Evolutionary conservation across 2,888 invertebrate species (phyloP).

Genomic region (Dione juno): DNA sequence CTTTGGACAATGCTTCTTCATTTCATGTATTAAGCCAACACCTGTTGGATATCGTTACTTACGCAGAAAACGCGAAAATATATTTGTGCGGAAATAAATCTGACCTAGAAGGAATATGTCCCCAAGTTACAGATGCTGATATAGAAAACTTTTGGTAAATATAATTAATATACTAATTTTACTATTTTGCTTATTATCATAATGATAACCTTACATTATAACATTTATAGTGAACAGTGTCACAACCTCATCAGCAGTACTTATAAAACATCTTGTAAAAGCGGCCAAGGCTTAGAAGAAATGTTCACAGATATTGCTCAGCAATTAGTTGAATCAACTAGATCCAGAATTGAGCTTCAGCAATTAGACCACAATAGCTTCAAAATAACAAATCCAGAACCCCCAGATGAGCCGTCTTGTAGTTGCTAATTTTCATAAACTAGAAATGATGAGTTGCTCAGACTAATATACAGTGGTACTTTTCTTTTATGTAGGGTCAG

Average conservation of each 20-base stretch:
- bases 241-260: slow-evolving; percentile 94
- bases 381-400: slow-evolving; percentile 87
- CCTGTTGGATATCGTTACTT: slow-evolving; percentile 95
- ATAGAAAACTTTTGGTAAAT: slow-evolving; percentile 93
- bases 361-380: slow-evolving; percentile 90
- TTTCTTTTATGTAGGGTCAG: background rate
- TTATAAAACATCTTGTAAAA: slow-evolving; percentile 95
- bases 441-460: background rate
- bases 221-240: slow-evolving; percentile 90
- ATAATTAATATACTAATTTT: slow-evolving; percentile 26
- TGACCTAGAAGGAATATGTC: slow-evolving; percentile 88
- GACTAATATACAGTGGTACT: background rate
- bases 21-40: slow-evolving; percentile 97
- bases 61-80: slow-evolving; percentile 97
- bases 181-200: background rate
- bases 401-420: slow-evolving; percentile 79
- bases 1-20: slow-evolving; percentile 94
- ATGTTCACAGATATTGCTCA: slow-evolving; percentile 96
- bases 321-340: slow-evolving; percentile 90
- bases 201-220: background rate
- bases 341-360: slow-evolving; percentile 92
- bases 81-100: slow-evolving; percentile 96
- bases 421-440: slow-evolving; percentile 62
- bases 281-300: slow-evolving; percentile 92
- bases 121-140: slow-evolving; percentile 93